Evolutionary conservation across 2,113 vertebrate species (phyloP), one percentile per base, ranked within the genome.

Genomic region (Pitta sordida): DNA sequence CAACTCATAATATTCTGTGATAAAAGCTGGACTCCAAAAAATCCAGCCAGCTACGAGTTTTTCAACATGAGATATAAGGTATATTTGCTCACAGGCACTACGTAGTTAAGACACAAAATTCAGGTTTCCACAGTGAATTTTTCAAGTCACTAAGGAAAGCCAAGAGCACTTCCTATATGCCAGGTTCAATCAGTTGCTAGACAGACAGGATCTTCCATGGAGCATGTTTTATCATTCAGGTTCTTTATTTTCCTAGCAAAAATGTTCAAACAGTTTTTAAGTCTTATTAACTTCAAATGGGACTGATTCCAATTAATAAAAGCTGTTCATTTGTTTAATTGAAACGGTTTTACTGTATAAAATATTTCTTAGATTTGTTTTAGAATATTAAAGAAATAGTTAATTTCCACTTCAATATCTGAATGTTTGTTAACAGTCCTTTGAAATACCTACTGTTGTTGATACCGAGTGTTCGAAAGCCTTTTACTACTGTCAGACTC

Each of bases 291-390:
- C 51, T 41, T 92, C 27, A 44, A 80, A 80, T 73, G 32, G 73
- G 93, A 83, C 15, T 76, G 18, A 67, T 43, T 53, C 37, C 9
- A 26, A 63, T 90, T 94, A 96, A 91, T 93, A 88, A 91, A 90
- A 64, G 3, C 3, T 87, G 78, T 60, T 88, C 3, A 69, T 65
- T 76, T 63, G 11, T 46, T 64, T 73, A 43, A 78, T 59, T 86
- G 43, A 73, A 86, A 75, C n/a, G 20, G 7, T 51, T 63, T 73
- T 46, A 82, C 15, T 51, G 16, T 30, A 58, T 59, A 73, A 7
- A 67, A 8, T 77, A 73, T 67, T 68, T 69, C 44, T 73, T 43
- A 63, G 36, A 85, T 23, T 9, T 64, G 26, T 78, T 93, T 68
- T 73, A 84, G 48, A 53, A 87, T 76, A 67, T 32, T 78, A 19